Base-by-base conservation (phyloP, 1,140 invertebrate genomes). In the Mamestra configurata region DNA sequence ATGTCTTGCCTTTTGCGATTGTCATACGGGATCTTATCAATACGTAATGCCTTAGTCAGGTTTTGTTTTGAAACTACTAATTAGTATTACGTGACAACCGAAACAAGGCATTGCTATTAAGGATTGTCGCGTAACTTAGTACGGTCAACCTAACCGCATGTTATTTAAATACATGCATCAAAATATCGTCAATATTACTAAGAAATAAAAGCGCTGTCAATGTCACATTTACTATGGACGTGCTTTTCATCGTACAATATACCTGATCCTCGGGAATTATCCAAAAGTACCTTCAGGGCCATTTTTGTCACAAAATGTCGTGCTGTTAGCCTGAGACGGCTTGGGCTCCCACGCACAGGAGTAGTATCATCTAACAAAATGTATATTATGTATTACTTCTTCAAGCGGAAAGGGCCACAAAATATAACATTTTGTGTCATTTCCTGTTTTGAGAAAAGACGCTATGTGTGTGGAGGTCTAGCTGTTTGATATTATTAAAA, bases 11-110 rank as follows among this genome's bases (percentile, higher is more conserved):
- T 7, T 46, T 10, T 46, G 43, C 10, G 13, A 15, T 46, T 46
- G 43, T 46, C 13, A 31, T 31, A 31, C 15, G 13, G 43, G 43
- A 11, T 46, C 43, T 46, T 46, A 46, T 46, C 43, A 46, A 46
- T 46, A 3, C 13, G 6, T 46, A 46, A 46, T 55, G 51, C 20
- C 20, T 13, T 13, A 22, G 13, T 57, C 10, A 27, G 24, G 53
- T 13, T 22, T 57, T 57, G 53, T 57, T 57, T 55, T 57, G 22
- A 18, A 57, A 57, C 53, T 13, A 27, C 53, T 22, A 57, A 57
- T 57, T 57, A 13, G 20, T 24, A 27, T 57, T 57, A 57, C 53
- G 22, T 57, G 53, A 57, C 22, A 2, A n/a, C 43, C 5, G 43
- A 49, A 49, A 49, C 15, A 5, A 1, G 43, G 6, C 13, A 0